Evolutionary conservation across 2,888 invertebrate species (phyloP), one percentile per base, ranked within the genome.

Genomic region (Yponomeuta plumbellus): DNA sequence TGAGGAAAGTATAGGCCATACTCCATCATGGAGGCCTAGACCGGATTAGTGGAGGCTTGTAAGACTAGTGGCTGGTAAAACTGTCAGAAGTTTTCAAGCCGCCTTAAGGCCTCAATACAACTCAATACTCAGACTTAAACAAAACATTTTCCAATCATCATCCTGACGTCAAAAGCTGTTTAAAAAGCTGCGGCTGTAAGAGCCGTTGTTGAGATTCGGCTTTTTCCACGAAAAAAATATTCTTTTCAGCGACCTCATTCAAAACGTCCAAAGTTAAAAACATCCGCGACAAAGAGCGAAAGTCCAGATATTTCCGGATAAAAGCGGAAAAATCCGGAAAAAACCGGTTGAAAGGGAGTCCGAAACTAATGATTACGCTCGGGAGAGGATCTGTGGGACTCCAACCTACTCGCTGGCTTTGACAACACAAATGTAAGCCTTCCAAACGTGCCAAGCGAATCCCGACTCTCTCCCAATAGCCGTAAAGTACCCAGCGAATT

Each of bases 301-400:
- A 75, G 77, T 76, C 77, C 74, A 76, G 76, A 77, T 76, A 76
- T 77, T 72, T 78, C 76, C 80, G 75, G 77, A 75, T 78, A 74
- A 75, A 77, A 80, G 75, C 77, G 70, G 79, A 73, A 72, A 74
- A 73, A 76, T 76, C 74, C 17, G 17, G 13, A 52, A 52, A 34
- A 52, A 52, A 17, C 44, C 44, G 44, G 44, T 52, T 52, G 44
- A 52, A 52, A 52, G 17, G 44, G 44, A 52, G 44, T 52, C 44
- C 44, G 74, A 77, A 81, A 81, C 80, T 83, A 82, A 84, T 83
- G 83, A 80, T 79, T 57, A 57, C 65, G 34, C 58, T 10, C 20
- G 22, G 59, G 44, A 52, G 59, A 59, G 23, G 23, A 59, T 59
- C 21, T n/a, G 17, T 21, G 59, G 59, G 59, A 59, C 23, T 59